Evolutionary conservation across 2,113 vertebrate species (phyloP).

Genomic region (Sinocyclocheilus anshuiensis): DNA sequence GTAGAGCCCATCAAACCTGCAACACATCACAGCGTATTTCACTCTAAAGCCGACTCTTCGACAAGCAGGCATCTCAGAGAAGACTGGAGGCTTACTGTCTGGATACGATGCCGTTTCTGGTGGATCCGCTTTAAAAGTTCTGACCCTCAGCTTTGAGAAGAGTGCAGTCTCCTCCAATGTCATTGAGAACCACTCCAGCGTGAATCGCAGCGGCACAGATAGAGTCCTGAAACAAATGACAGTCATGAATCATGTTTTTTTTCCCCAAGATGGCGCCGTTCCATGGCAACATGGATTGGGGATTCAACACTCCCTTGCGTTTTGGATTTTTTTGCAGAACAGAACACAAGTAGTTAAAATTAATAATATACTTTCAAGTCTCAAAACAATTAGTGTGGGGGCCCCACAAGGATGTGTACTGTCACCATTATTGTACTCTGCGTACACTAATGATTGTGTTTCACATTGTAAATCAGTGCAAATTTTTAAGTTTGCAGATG

Average conservation of each 20-base stretch:
- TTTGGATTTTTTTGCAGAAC: too few relatives aligned
- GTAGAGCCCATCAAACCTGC: slow-evolving; percentile 68
- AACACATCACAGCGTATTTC: background rate
- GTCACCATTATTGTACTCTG: too few relatives aligned
- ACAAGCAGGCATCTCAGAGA: background rate
- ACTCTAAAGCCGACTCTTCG: background rate
- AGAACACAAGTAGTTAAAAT: too few relatives aligned
- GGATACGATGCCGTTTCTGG: slow-evolving; percentile 73
- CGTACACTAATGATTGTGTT: too few relatives aligned
- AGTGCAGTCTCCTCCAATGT: slow-evolving; percentile 75
- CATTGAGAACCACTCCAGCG: slow-evolving; percentile 73
- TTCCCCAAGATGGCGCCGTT: too few relatives aligned
- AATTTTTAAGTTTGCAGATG: too few relatives aligned
- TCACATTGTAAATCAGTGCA: too few relatives aligned
- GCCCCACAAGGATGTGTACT: too few relatives aligned
- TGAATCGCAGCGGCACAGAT: slow-evolving; percentile 79
- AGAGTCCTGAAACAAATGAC: slow-evolving; percentile 71
- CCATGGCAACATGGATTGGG: too few relatives aligned
- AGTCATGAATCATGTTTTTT: slow-evolving; percentile 67
- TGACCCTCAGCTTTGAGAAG: slow-evolving; percentile 70
- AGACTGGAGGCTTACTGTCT: slow-evolving; percentile 63
- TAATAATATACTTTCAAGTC: too few relatives aligned
- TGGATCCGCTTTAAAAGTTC: slow-evolving; percentile 72
- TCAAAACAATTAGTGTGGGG: too few relatives aligned
- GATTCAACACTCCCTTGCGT: too few relatives aligned